Evolutionary conservation across 35 echinoderm and acorn worm species (phyloP), one percentile per base, ranked within the genome.

Genomic region (Apostichopus parvimensis): DNA sequence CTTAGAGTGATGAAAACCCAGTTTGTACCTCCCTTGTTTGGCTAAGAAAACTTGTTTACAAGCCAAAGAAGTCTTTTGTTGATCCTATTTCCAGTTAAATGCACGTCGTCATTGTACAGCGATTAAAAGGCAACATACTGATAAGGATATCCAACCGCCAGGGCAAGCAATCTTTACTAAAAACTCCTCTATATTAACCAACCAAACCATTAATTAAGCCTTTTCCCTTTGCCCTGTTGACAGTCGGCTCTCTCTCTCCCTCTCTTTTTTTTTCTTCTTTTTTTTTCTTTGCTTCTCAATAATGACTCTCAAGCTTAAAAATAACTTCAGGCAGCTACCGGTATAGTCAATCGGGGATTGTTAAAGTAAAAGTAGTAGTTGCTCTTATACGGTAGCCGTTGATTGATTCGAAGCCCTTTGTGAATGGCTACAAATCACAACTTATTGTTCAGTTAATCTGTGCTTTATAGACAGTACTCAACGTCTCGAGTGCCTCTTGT

Each of bases 381-480:
- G 79, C 25, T 82, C 79, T 82, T 82, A 34, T 55, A 45, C 8
- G 79, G 79, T 45, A 45, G 54, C 15, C 55, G 18, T 55, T 82
- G 55, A 82, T 82, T 54, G 79, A 82, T 17, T 55, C 52, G 79
- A 55, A 55, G 79, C 52, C 64, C 64, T 9, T 82, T 82, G 18
- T 55, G 55, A 82, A 53, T 82, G 52, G 34, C 28, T 34, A 34
- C 28, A 34, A 34, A 34, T 34, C 28, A 34, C 54, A 54, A 82
- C 9, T 82, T 55, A 53, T 82, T 82, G 79, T 82, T 82, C 79
- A 53, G 28, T 82, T 82, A 82, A 45, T 82, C 34, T 82, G 24
- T 7, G 79, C 79, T 82, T 68, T 68, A 68, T 68, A 13, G 17
- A 17, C 64, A 9, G 64, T 82, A 82, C 53, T 56, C 79, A 54